Evolutionary conservation across 2,113 vertebrate species (phyloP).

Genomic region (Paradoxurus hermaphroditus): DNA sequence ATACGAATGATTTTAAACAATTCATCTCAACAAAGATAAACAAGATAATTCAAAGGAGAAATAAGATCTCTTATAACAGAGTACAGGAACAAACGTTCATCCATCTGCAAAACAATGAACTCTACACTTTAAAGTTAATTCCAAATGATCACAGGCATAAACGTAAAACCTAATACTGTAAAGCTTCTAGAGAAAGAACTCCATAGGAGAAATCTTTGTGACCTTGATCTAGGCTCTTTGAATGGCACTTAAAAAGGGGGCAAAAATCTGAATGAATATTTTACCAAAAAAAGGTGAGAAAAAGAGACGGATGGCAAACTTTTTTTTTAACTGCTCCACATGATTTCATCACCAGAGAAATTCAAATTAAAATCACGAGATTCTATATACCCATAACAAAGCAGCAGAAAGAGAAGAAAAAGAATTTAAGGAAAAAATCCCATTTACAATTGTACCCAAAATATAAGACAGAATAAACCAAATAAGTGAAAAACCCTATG

Average conservation of each 20-base stretch:
- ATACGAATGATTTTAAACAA: not conserved
- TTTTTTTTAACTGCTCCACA: not conserved
- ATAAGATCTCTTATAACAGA: not conserved
- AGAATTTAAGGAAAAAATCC: not conserved
- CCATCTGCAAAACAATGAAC: not conserved
- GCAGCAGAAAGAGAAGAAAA: not conserved
- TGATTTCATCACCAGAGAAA: not conserved
- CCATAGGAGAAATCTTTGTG: not conserved
- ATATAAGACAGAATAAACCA: not conserved
- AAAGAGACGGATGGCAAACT: not conserved
- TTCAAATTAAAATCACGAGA: not conserved
- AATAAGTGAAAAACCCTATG: not conserved
- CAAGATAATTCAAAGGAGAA: not conserved
- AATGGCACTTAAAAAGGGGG: not conserved
- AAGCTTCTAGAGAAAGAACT: not conserved
- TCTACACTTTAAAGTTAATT: not conserved
- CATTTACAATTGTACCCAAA: not conserved
- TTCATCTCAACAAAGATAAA: not conserved
- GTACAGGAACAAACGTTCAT: not conserved
- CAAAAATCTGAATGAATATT: not conserved
- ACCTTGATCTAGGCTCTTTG: not conserved
- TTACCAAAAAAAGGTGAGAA: not conserved
- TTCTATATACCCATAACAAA: not conserved
- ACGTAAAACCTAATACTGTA: not conserved
- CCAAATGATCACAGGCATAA: not conserved